Percentiles rank a stretch among this genome's conserved stretches.
Evolutionary conservation across 2,113 vertebrate genomes (phyloP).

Genomic region (Cebidichthys violaceus): DNA sequence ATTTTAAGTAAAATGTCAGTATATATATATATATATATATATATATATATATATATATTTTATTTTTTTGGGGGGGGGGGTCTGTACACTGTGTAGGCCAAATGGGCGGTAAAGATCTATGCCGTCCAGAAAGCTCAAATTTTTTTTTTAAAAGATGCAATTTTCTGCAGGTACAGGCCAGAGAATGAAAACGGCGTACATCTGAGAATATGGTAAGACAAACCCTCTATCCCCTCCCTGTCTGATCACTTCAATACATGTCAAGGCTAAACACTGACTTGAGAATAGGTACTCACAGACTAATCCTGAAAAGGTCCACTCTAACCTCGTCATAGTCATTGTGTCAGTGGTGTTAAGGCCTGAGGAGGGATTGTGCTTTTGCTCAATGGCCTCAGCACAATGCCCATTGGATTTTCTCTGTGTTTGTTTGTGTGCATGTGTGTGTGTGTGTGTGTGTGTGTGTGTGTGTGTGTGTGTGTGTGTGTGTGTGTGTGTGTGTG

Average conservation of each 20-base stretch:
- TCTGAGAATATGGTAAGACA: conserved; percentile 99
- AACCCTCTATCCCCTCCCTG: conserved; percentile 78
- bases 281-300: conserved; percentile 78
- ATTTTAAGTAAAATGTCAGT: conserved; percentile 63
- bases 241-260: conserved; percentile 69
- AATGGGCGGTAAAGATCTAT: conserved; percentile 47
- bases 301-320: conserved; percentile 85
- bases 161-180: conserved; percentile 99
- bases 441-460: background rate
- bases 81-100: conserved; percentile 59
- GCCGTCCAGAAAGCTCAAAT: conserved; percentile 40
- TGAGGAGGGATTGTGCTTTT: conserved; percentile 64
- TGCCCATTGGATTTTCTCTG: conserved; percentile 40
- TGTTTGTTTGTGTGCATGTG: background rate
- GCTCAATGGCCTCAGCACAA: conserved; percentile 61
- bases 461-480: conserved; percentile 18
- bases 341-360: conserved; percentile 70
- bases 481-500: conserved; percentile 31
- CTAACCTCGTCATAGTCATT: conserved; percentile 77
- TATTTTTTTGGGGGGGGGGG: conserved; percentile 28
- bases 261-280: conserved; percentile 66
- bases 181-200: conserved; percentile 99
- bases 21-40: too few species aligned
- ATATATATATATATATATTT: too few species aligned
- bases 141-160: conserved; percentile 86